Evolutionary conservation across 2,113 vertebrate genomes (phyloP), one percentile per base, ranked within the genome.

Genomic region (Platysteira castanea): DNA sequence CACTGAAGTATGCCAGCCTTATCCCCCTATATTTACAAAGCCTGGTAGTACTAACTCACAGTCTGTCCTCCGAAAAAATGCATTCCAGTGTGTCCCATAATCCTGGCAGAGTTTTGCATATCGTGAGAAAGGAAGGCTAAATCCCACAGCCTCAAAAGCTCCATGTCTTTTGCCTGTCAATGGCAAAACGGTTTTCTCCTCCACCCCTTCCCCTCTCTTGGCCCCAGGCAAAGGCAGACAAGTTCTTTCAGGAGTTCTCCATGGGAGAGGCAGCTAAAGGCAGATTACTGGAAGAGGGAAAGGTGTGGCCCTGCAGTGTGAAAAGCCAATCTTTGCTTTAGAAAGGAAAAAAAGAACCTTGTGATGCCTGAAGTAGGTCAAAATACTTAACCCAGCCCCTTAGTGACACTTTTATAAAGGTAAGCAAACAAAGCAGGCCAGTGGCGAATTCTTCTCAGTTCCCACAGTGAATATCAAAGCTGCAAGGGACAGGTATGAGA

Each of bases 321-420:
- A 94, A 96, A 94, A 93, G 73, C 71, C 90, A 94, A 90, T 69
- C 93, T 94, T 61, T 39, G 80, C 96, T 94, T 96, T 50, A 75
- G 90, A 87, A 84, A 85, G 67, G 39, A 39, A 76, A 79, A 42
- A 82, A 83, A 91, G 59, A 64, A 57, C 54, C 84, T 87, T 95
- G 77, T 77, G 91, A 95, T 94, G 96, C 90, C 52, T 91, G 79
- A 95, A 95, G 91, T 80, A 94, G 95, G 93, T 93, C 94, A 94
- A 93, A 96, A 97, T 94, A 92, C 90, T 96, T 94, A 93, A 95
- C 91, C 85, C 75, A 87, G 67, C 67, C 76, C 78, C 80, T 83
- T 13, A 90, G 82, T 91, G 96, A 95, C 88, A 92, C 91, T 89
- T 93, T 31, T 39, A 1, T 79, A 73, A 81, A 96, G 95, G 84